Percentiles rank a stretch among this genome's conserved stretches.
Evolutionary conservation across 2,113 vertebrate genomes (phyloP).

Genomic region (Copsychus sechellarum): DNA sequence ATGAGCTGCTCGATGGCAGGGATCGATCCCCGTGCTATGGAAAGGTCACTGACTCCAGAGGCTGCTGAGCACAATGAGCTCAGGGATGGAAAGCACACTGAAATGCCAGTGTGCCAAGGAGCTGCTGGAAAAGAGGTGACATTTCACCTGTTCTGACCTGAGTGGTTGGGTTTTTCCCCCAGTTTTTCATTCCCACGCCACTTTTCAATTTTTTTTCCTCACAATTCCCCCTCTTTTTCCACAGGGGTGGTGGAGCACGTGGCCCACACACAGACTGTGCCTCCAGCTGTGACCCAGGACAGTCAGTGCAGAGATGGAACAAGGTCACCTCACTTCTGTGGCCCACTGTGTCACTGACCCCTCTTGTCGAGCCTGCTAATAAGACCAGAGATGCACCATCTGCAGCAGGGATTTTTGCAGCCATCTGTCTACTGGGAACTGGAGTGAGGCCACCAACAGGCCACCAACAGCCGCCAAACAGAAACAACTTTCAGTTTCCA

Average conservation of each 20-base stretch:
- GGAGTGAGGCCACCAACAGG: constrained; percentile 47
- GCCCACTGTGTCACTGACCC: constrained; percentile 39
- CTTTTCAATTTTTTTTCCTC: not conserved
- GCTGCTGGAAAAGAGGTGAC: not conserved
- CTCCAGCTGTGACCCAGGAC: not conserved
- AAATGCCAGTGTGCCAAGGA: not conserved
- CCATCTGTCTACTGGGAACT: constrained; percentile 57
- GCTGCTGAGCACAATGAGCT: not conserved
- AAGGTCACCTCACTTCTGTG: not conserved
- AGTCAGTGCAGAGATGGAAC: not conserved
- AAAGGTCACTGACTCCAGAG: constrained; percentile 32
- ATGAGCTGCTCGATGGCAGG: not conserved
- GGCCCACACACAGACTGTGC: not conserved
- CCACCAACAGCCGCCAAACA: constrained; percentile 46
- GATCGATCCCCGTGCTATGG: not conserved
- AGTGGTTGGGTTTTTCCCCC: not conserved
- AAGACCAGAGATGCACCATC: constrained; percentile 42
- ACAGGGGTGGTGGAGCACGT: not conserved
- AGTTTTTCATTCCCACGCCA: not conserved
- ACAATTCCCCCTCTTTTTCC: not conserved
- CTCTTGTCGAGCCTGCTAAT: constrained; percentile 15
- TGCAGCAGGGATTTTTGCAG: constrained; percentile 34
- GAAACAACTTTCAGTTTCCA: not conserved
- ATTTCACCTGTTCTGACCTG: not conserved
- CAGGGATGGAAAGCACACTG: not conserved